Base-by-base conservation (phyloP, 2,888 invertebrate species). In the Oscheius sp. region DNA sequence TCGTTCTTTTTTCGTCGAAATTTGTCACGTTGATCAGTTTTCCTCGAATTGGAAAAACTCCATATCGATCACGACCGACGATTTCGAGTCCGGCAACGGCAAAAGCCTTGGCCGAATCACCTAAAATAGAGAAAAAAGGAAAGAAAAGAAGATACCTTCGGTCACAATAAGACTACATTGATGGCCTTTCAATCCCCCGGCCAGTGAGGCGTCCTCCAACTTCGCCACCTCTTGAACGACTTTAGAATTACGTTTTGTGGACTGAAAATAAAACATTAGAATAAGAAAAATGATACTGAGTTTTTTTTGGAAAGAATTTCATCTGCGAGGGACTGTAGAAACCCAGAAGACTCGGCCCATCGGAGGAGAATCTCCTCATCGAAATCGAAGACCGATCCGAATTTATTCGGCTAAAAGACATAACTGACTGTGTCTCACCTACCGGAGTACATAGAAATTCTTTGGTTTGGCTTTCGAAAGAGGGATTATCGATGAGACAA, bases 401-500 rank as follows among this genome's bases (percentile, higher is more conserved):
- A 50, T 17, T 49, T 33, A 8, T 9, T 4, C 4, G 44, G 64
- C 72, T 70, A 54, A 2, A 62, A 36, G 8, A 36, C 8, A 36
- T 36, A 8, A 8, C 8, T 9, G 36, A 36, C 8, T 9, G 36
- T 9, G 14, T 36, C 14, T 36, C 36, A 38, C 20, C 5, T 20
- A 62, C 47, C 24, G 32, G 33, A 24, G 30, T 62, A 17, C 22
- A 97, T 95, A 98, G 95, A 85, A 93, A 92, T 86, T 98, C 97
- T 89, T 98, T 98, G 0, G 97, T 98, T 90, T 98, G 98, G 0
- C 97, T 97, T 88, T 97, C 97, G 88, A 98, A 98, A 41, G 95
- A 93, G 32, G 98, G 98, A 89, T 98, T 98, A 67, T 96, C 97
- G 81, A 98, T 94, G 49, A 97, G 89, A 87, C 95, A 95, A 86